Percentiles rank a stretch among this genome's conserved stretches.
Conservation (phyloP, 2,888 invertebrate species). For the Trachelus troglodyta region DNA sequence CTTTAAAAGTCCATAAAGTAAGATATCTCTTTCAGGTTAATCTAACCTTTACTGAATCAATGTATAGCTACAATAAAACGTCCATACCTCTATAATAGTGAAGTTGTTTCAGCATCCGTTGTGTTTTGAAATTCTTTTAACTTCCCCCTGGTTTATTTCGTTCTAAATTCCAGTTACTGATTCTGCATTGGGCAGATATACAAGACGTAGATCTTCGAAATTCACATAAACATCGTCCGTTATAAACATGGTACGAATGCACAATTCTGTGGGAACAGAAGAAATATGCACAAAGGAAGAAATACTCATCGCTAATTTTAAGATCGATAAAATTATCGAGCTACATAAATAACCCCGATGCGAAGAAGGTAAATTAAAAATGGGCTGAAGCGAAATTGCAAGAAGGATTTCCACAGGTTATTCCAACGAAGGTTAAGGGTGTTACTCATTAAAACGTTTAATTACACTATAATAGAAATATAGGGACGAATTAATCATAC, state of each 20-base stretch:
- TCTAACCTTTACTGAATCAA: too few relatives aligned
- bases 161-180: too few relatives aligned
- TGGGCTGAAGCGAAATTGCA: background rate
- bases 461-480: background rate
- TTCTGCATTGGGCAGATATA: too few relatives aligned
- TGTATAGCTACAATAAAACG: too few relatives aligned
- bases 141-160: too few relatives aligned
- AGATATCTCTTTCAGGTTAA: too few relatives aligned
- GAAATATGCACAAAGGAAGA: background rate
- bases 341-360: background rate
- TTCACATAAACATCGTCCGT: background rate
- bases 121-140: too few relatives aligned
- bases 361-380: background rate
- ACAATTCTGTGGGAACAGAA: background rate
- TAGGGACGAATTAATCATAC: background rate
- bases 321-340: conserved; percentile 4
- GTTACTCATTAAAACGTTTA: background rate
- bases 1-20: too few relatives aligned
- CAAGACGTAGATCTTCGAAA: background rate
- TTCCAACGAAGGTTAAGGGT: background rate
- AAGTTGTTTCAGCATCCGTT: too few relatives aligned
- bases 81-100: too few relatives aligned
- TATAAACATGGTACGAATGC: background rate
- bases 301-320: conserved; percentile 12
- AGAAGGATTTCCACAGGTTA: background rate